A percentile compares a stretch with the other conserved stretches of the same genome.
These are phyloP conservation scores for Spermophilus dauricus DNA, from an alignment of 2,113 vertebrate genomes.

Conservation along the genomic window DNA sequence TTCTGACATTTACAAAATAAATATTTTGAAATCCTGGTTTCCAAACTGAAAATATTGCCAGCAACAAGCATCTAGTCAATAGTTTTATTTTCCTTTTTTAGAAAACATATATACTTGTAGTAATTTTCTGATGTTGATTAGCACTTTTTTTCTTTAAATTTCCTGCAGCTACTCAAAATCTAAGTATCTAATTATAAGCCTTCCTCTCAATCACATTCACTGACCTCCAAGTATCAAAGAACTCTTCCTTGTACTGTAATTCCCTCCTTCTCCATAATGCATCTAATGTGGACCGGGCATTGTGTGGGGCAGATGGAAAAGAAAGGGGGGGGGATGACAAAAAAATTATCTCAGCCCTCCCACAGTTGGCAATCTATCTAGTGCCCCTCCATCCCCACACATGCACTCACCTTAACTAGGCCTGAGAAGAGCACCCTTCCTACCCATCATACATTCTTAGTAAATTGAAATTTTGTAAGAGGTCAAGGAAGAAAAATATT, in stretches of 20 bases:
- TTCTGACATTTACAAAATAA: slow-evolving; percentile 60
- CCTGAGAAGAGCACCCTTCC: background rate
- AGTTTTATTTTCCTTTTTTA: background rate
- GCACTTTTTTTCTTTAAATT: slow-evolving; percentile 40
- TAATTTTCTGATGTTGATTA: slow-evolving; percentile 1
- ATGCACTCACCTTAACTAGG: background rate
- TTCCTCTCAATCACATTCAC: background rate
- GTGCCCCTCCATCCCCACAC: background rate
- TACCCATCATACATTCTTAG: background rate
- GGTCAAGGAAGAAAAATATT: background rate
- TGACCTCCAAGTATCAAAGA: slow-evolving; percentile 5
- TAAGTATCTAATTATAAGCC: background rate
- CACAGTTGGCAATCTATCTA: background rate
- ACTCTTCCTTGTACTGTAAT: background rate
- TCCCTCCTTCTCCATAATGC: background rate
- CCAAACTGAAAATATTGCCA: slow-evolving; percentile 23
- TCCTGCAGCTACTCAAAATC: slow-evolving; percentile 33
- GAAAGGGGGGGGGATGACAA: background rate
- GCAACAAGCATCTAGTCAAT: background rate
- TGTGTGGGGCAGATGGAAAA: background rate
- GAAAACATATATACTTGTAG: background rate
- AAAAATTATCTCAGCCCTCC: background rate
- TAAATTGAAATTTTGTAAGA: background rate
- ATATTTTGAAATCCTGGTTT: slow-evolving; percentile 38
- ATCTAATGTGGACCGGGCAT: background rate